Evolutionary conservation across 2,113 vertebrate species (phyloP), one percentile per base, ranked within the genome.

Genomic region (Sander lucioperca): DNA sequence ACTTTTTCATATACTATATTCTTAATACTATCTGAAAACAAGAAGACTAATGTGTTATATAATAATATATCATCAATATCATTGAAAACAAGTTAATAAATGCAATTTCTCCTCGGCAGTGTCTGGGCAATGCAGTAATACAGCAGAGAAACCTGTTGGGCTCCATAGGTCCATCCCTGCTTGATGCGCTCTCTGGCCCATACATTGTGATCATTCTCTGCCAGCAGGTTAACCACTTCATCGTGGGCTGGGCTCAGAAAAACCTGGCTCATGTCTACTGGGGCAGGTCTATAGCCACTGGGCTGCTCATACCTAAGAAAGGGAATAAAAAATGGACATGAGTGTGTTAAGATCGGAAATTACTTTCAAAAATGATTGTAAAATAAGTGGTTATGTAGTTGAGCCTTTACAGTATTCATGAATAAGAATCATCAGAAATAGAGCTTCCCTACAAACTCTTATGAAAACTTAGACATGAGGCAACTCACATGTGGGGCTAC

Each of bases 81-180:
- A 66, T 8, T 62, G 21, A 33, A 57, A 65, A 71, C n/a, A 61
- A 61, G 25, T 30, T 4, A 30, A 25, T 71, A 79, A 62, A 63
- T 53, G 16, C 2, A 27, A 10, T 27, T 77, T 15, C 25, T 47
- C 25, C 19, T 21, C 19, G 51, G 53, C 6, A 61, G 23, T 39
- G 9, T 13, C 39, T 54, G 50, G 33, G 51, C 7, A 62, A 63
- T 21, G 27, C 23, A 77, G 6, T 11, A 39, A 53, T 50, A 14
- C 11, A 53, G 15, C 15, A 70, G 1, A 54, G 18, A 83, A 86
- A 98, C 98, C 97, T 98, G 97, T 63, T 97, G 97, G 74, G 96
- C 94, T 73, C 96, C 97, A 0, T 97, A 97, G 5, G 97, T 98
- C 98, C 98, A 99, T 74, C 98, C 98, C 73, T 99, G 97, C 68